Conservation (phyloP, 1,140 invertebrate genomes). For the Papilio helenus region DNA sequence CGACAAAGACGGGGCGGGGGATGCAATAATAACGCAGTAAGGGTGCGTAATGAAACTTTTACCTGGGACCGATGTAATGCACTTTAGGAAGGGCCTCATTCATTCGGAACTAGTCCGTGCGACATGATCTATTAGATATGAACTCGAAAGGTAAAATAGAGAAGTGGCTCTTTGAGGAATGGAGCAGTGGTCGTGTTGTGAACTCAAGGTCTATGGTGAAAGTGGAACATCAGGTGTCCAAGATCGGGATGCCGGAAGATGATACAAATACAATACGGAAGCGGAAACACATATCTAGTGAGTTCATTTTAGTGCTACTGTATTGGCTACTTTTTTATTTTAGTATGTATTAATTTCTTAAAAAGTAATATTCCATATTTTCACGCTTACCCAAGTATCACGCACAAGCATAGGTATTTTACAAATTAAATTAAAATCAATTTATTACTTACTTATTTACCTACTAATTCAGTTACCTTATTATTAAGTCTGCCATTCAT, state of each 20-base stretch:
- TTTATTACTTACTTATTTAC: neutral
- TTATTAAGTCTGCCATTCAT: neutral
- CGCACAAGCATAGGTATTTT: neutral
- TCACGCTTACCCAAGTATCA: too few relatives aligned
- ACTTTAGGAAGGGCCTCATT: slow-evolving; percentile 46
- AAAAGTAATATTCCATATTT: too few relatives aligned
- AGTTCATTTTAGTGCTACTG: neutral
- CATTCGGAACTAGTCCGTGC: slow-evolving; percentile 39
- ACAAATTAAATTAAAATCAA: neutral
- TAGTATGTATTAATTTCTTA: too few relatives aligned
- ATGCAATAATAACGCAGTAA: slow-evolving; percentile 67
- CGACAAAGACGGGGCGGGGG: slow-evolving; percentile 58
- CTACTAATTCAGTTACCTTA: neutral
- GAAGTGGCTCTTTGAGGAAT: slow-evolving; percentile 67
- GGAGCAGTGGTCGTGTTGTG: slow-evolving; percentile 53
- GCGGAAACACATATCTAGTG: slow-evolving; percentile 9
- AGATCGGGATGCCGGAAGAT: slow-evolving; percentile 42
- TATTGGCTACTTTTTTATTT: neutral
- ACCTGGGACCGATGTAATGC: slow-evolving; percentile 64
- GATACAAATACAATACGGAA: slow-evolving; percentile 15
- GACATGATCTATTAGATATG: slow-evolving; percentile 49
- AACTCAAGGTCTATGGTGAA: slow-evolving; percentile 48
- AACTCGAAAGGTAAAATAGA: slow-evolving; percentile 54
- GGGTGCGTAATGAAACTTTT: slow-evolving; percentile 77
- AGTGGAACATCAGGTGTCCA: slow-evolving; percentile 36